Percentiles rank a stretch among this genome's conserved stretches.
Evolutionary conservation across 2,888 invertebrate species (phyloP).

Genomic region (Tiliacea citrago): DNA sequence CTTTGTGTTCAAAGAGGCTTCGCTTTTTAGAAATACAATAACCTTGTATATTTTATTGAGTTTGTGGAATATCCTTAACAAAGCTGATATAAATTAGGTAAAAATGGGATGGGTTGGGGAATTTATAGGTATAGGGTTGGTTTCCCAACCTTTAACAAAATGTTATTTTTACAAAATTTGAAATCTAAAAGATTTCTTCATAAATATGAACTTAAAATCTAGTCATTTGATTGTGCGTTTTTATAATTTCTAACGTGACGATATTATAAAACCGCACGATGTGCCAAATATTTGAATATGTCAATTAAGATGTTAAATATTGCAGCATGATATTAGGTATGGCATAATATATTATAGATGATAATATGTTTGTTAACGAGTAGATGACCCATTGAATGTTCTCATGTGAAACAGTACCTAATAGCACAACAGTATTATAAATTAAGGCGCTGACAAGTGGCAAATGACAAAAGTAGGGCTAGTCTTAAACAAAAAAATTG

Average conservation of each 20-base stretch:
- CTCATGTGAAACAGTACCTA: background rate
- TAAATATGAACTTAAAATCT: background rate
- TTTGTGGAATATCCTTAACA: conserved; percentile 3
- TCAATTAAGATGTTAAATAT: conserved; percentile 60
- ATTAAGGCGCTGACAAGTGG: no score
- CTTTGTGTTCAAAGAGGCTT: conserved; percentile 11
- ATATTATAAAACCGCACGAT: no score
- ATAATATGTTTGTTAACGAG: conserved; percentile 23
- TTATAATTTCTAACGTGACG: no score
- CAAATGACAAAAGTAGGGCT: no score
- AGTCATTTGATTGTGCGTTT: conserved; percentile 5
- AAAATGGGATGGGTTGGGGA: no score
- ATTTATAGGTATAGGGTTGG: background rate
- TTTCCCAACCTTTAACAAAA: background rate
- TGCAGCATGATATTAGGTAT: conserved; percentile 24
- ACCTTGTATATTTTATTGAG: conserved; percentile 2
- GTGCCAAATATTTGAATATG: conserved; percentile 49
- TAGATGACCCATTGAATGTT: conserved; percentile 23
- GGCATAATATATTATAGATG: conserved; percentile 17
- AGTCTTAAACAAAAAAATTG: no score
- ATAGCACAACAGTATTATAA: background rate
- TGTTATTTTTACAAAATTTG: background rate
- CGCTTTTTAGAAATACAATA: conserved; percentile 13
- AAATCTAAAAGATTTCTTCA: background rate
- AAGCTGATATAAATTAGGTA: no score